Percentiles rank a stretch among this genome's conserved stretches.
Evolutionary conservation across 1,140 invertebrate species (phyloP).

Genomic region (Zaprionus lachaisei): DNA sequence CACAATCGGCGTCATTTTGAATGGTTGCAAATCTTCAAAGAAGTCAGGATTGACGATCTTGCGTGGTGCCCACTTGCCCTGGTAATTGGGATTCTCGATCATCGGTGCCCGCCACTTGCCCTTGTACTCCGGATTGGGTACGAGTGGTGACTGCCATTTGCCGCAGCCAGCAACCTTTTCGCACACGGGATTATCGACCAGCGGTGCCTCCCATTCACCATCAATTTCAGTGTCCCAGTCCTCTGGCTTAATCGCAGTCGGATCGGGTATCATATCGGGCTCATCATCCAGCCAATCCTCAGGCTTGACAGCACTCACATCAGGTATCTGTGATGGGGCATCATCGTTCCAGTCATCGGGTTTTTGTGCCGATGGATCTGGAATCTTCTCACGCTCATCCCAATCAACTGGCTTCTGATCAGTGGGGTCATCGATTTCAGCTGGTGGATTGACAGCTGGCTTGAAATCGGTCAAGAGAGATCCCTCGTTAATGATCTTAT

Average conservation of each 20-base stretch:
- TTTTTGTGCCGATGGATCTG: conserved; percentile 94
- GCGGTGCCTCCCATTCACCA: conserved; percentile 98
- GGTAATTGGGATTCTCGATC: conserved; percentile 97
- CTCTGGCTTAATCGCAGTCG: conserved; percentile 93
- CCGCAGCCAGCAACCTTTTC: conserved; percentile 95
- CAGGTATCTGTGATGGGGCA: conserved; percentile 94
- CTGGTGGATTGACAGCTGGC: conserved; percentile 97
- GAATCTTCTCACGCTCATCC: conserved; percentile 98
- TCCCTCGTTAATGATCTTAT: conserved; percentile 93
- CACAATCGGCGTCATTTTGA: conserved; percentile 95
- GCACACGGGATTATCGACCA: conserved; percentile 96
- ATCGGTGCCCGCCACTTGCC: conserved; percentile 96
- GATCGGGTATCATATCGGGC: conserved; percentile 94
- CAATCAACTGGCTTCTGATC: conserved; percentile 96
- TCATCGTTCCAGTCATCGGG: conserved; percentile 98
- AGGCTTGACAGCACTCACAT: conserved; percentile 94
- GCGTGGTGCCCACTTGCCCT: conserved; percentile 96
- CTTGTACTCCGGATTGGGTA: conserved; percentile 96
- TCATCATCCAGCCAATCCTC: conserved; percentile 98
- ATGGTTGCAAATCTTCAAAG: conserved; percentile 96
- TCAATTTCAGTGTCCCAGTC: conserved; percentile 99
- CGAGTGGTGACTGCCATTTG: conserved; percentile 92
- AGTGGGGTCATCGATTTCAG: conserved; percentile 97
- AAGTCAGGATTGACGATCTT: conserved; percentile 96
- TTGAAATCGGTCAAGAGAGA: conserved; percentile 95